Base-by-base conservation (phyloP, 2,797 vertebrate species). In the Falco biarmicus region DNA sequence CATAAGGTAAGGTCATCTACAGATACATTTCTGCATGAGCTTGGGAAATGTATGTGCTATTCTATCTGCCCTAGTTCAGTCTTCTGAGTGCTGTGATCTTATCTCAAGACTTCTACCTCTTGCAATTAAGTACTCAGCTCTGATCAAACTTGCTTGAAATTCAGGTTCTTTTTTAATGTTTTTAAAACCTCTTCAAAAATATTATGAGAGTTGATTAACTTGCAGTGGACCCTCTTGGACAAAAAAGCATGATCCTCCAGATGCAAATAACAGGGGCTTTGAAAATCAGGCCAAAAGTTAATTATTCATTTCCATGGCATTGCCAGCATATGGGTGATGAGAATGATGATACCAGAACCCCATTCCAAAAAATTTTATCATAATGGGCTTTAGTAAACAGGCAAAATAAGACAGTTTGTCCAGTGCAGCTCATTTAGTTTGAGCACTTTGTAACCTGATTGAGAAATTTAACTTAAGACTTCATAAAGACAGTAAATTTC, bases 231-330 rank as follows among this genome's bases (percentile, higher is more conserved):
- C 4, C 18, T 84, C 57, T 81, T 50, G 34, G 47, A 68, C 13
- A 53, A 80, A 83, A 78, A 80, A 47, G 3, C 14, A 68, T 50
- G 20, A 80, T 70, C 34, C 29, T 94, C 87, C 37, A 88, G 53
- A 75, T 41, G 47, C 61, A 95, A 94, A 47, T 59, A 88, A 76
- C 0, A 15, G 61, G 16, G 13, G 14, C 47, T 94, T 94, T 95
- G 57, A 95, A 93, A 90, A 95, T 76, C 66, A 84, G 69, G n/a
- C 60, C 80, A 86, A 43, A 78, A 91, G 28, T 93, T 85, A 91
- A 64, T 89, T 90, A 91, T 81, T 94, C 29, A 84, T 81, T 96
- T 93, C 76, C 65, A 65, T 21, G 47, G 41, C 56, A 70, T 39
- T 64, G 64, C 37, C 63, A 94, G 64, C 18, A 59, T 45, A 59